Base-by-base conservation (phyloP, 2,113 vertebrate genomes). In the Nymphicus hollandicus region DNA sequence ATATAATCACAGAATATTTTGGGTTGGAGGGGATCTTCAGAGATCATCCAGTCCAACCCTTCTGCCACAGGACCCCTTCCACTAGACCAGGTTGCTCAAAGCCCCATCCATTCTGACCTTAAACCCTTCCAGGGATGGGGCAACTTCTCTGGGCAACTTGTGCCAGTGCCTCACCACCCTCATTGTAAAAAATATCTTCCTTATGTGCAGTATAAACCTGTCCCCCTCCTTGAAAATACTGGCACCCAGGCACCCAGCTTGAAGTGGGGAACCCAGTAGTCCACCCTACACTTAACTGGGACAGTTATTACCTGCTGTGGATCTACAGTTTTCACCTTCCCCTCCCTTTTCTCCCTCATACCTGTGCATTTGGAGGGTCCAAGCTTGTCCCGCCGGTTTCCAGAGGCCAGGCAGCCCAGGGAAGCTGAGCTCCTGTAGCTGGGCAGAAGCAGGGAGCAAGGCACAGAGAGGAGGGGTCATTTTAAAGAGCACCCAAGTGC, bases 381-480 rank as follows among this genome's bases (percentile, higher is more conserved):
- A 37, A 43, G 8, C 44, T 37, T 88, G 73, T 85, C 23, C 18
- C 39, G 39, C 60, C 5, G 3, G 46, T 52, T 95, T 84, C 77
- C 11, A 17, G 65, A 63, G 71, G 64, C n/a, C 64, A 61, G 64
- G 76, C 91, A 95, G 81, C 52, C 69, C 28, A 4, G 81, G 50
- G 95, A 97, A 96, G 97, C 91, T 93, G 88, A 97, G 96, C 44
- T 93, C 52, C 83, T 3, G 15, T 28, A 90, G 64, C 68, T 83
- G 90, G 86, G 91, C 92, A 94, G 79, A 53, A 61, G 92, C 92
- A 88, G 77, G 37, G 94, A 94, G 89, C 7, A 22, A 89, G 92
- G 86, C 86, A 88, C 44, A 7, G 83, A 93, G 96, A 92, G 97
- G 95, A 96, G 95, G 94, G 94, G 92, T 96, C 95, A 94, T 71